Evolutionary conservation across 92 coral and sea anemone species (phyloP).

Genomic region (Epizoanthus ramosus): DNA sequence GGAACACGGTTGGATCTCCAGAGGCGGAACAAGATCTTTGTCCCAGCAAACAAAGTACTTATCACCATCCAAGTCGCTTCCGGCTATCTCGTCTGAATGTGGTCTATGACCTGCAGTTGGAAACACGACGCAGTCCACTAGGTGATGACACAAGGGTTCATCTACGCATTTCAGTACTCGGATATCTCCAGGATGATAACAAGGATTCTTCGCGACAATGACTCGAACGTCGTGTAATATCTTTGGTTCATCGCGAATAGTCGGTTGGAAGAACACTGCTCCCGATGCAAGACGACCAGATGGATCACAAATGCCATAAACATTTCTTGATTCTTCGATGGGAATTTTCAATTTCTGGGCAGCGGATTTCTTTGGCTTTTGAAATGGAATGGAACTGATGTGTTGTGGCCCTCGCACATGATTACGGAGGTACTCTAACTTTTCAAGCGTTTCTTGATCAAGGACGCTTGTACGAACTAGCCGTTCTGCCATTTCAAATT

Average conservation of each 20-base stretch:
- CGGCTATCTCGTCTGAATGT: slow-evolving; percentile 93
- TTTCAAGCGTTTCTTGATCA: slow-evolving; percentile 43
- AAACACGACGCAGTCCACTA: slow-evolving; percentile 92
- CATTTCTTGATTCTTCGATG: slow-evolving; percentile 83
- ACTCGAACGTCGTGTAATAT: slow-evolving; percentile 63
- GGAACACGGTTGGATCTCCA: slow-evolving; percentile 55
- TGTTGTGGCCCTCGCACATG: slow-evolving; percentile 62
- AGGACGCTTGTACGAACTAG: slow-evolving; percentile 44
- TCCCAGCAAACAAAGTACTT: slow-evolving; percentile 94
- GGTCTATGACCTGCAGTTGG: slow-evolving; percentile 87
- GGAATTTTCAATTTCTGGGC: slow-evolving; percentile 70
- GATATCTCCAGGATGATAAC: slow-evolving; percentile 90
- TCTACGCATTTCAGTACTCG: slow-evolving; percentile 74
- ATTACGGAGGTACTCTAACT: slow-evolving; percentile 57
- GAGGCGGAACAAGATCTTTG: slow-evolving; percentile 68
- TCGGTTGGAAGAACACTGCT: slow-evolving; percentile 76
- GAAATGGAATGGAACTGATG: slow-evolving; percentile 47
- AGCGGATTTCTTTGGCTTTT: slow-evolving; percentile 73
- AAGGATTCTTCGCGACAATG: slow-evolving; percentile 90
- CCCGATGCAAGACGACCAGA: slow-evolving; percentile 63
- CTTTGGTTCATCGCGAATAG: slow-evolving; percentile 71
- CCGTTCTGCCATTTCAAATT: slow-evolving; percentile 77
- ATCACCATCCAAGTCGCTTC: slow-evolving; percentile 93
- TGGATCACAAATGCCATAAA: slow-evolving; percentile 91
- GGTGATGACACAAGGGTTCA: slow-evolving; percentile 63